Evolutionary conservation across 2,888 invertebrate genomes (phyloP).

Genomic region (Megastigmus dorsalis): DNA sequence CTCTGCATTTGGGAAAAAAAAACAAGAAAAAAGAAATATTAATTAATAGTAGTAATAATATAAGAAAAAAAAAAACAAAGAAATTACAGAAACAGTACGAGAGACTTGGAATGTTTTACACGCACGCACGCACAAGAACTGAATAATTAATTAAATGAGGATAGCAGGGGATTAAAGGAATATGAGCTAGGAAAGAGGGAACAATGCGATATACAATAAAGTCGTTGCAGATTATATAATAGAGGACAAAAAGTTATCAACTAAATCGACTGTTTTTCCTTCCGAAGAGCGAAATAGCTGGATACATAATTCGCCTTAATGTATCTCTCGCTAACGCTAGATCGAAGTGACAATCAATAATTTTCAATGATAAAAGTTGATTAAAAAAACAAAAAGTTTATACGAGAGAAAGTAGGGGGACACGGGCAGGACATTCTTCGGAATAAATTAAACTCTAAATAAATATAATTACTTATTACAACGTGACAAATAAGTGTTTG

Average conservation of each 20-base stretch:
- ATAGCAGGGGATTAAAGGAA: neutral
- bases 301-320: neutral
- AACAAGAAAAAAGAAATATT: neutral
- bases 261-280: slow-evolving; percentile 29
- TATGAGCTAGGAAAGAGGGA: neutral
- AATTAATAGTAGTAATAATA: slow-evolving; percentile 34
- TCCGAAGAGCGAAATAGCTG: neutral
- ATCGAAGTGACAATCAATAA: neutral
- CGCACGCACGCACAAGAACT: slow-evolving; percentile 37
- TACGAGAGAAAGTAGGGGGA: neutral
- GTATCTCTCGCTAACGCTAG: neutral
- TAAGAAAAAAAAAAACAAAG: slow-evolving; percentile 28
- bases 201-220: slow-evolving; percentile 10
- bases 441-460: slow-evolving; percentile 63
- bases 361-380: neutral
- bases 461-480: slow-evolving; percentile 57
- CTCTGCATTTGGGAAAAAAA: neutral
- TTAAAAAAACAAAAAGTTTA: slow-evolving; percentile 6
- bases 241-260: slow-evolving; percentile 17
- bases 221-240: slow-evolving; percentile 21
- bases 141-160: slow-evolving; percentile 27
- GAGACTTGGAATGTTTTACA: slow-evolving; percentile 54
- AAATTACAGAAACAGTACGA: slow-evolving; percentile 36
- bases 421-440: neutral
- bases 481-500: slow-evolving; percentile 14